A percentile compares a stretch with the other conserved stretches of the same genome.
Conservation (phyloP, 2,888 invertebrate genomes). For the Watsonalla cultraria region DNA sequence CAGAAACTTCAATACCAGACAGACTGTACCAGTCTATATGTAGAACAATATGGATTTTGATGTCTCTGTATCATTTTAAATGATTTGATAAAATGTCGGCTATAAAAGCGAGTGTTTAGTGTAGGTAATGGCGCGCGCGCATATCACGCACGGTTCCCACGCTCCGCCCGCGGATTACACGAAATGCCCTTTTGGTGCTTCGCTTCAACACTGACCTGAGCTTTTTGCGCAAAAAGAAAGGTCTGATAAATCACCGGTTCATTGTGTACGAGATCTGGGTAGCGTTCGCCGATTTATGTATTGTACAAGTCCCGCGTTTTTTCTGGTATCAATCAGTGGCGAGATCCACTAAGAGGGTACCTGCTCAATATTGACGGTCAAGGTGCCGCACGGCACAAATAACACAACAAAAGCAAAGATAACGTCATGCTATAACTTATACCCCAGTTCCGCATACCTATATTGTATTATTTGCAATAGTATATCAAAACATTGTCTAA, state of each 20-base stretch:
- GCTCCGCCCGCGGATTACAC: constrained; percentile 65
- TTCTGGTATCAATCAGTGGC: constrained; percentile 55
- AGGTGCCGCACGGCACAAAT: constrained; percentile 71
- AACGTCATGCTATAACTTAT: constrained; percentile 31
- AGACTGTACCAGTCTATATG: no score
- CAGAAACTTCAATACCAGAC: no score
- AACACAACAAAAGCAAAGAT: constrained; percentile 69
- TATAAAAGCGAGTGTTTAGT: constrained; percentile 3
- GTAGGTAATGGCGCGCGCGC: constrained; percentile 5
- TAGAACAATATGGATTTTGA: no score
- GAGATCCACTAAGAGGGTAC: constrained; percentile 62
- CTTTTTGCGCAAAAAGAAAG: constrained; percentile 73
- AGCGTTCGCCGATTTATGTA: constrained; percentile 56
- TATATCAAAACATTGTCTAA: constrained; percentile 10
- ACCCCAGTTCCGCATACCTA: constrained; percentile 2
- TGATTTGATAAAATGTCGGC: no score
- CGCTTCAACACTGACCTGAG: constrained; percentile 69
- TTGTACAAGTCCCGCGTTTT: constrained; percentile 54
- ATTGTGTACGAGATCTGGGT: constrained; percentile 62
- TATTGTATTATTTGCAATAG: constrained; percentile 27
- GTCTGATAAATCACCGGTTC: constrained; percentile 70
- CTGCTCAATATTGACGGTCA: constrained; percentile 72
- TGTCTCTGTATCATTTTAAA: no score
- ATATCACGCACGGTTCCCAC: constrained; percentile 57
- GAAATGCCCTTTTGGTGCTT: constrained; percentile 75